Evolutionary conservation across 2,113 vertebrate genomes (phyloP).

Genomic region (Alaudala cheleensis): DNA sequence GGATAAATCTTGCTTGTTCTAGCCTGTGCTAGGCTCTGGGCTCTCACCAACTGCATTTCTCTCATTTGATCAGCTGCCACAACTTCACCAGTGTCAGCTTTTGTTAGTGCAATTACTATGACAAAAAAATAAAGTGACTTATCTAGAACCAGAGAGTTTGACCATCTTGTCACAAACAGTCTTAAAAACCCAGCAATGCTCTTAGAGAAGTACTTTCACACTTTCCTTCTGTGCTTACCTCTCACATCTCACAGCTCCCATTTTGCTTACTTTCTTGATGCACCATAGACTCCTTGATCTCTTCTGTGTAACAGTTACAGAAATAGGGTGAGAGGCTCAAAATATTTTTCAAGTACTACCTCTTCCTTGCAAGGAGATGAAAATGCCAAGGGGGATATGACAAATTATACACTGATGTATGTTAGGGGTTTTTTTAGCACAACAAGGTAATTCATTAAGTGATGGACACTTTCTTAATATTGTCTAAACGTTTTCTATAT

Average conservation of each 20-base stretch:
- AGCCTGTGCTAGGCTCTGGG: neutral
- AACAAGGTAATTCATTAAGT: neutral
- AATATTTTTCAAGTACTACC: neutral
- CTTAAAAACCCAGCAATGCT: neutral
- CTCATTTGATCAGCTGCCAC: neutral
- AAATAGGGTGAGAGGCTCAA: neutral
- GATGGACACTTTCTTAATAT: neutral
- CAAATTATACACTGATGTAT: neutral
- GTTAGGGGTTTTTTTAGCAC: neutral
- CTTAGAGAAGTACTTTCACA: neutral
- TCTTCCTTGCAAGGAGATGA: neutral
- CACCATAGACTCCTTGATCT: neutral
- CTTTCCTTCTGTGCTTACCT: neutral
- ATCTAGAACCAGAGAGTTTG: neutral
- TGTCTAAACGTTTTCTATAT: neutral
- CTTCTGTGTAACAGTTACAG: neutral
- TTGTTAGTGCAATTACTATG: neutral
- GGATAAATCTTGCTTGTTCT: neutral
- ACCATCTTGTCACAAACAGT: neutral
- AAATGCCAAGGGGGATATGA: neutral
- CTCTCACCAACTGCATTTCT: neutral
- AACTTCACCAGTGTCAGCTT: neutral
- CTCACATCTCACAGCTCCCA: accelerated
- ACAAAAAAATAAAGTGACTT: neutral
- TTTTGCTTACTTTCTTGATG: neutral